Evolutionary conservation across 2,888 invertebrate genomes (phyloP).

Genomic region (Emmelina monodactyla): DNA sequence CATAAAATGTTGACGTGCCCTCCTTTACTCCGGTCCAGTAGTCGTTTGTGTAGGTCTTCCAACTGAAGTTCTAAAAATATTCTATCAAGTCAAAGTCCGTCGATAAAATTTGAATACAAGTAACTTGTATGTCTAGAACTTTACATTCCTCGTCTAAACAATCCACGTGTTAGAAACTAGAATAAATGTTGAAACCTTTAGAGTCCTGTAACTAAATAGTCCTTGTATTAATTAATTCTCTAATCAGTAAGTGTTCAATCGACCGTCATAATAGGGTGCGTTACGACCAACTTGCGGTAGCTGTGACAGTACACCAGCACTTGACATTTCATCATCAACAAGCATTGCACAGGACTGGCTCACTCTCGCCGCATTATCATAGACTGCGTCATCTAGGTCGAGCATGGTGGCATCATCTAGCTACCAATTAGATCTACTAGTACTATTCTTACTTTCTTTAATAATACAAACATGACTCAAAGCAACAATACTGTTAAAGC

Average conservation of each 20-base stretch:
- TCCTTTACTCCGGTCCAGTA: too few species aligned
- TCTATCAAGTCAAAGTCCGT: too few species aligned
- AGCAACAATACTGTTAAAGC: constrained; percentile 30
- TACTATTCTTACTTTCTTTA: neutral
- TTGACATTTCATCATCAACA: constrained; percentile 48
- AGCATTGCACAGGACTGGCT: constrained; percentile 60
- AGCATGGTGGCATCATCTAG: constrained; percentile 60
- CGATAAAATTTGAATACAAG: too few species aligned
- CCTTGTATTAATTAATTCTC: neutral
- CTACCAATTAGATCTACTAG: constrained; percentile 54
- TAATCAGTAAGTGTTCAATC: neutral
- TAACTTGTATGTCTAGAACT: too few species aligned
- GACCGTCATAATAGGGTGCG: too few species aligned
- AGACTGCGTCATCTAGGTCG: constrained; percentile 52
- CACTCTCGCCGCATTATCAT: constrained; percentile 44
- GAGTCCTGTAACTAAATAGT: neutral
- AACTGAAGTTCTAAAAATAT: too few species aligned
- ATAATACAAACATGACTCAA: constrained; percentile 19
- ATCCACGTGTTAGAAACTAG: neutral
- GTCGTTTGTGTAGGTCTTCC: too few species aligned
- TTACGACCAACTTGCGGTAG: neutral
- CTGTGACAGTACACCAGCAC: constrained; percentile 40
- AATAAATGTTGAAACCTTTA: neutral
- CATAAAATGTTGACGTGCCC: too few species aligned
- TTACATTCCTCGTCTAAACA: too few species aligned